Conservation (phyloP, 2,888 invertebrate species). For the Panopea generosa region DNA sequence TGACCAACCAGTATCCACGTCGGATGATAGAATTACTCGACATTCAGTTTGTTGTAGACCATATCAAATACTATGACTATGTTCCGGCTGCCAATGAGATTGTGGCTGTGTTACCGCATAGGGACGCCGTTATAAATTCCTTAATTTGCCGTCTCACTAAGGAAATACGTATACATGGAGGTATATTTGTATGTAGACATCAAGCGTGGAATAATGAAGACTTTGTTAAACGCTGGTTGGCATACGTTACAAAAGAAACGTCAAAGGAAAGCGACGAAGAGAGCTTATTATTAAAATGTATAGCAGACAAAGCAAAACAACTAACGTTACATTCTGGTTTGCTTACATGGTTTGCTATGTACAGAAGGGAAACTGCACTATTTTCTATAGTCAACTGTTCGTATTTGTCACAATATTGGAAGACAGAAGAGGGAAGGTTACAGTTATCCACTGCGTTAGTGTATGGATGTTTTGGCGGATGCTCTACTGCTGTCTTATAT, state of each 20-base stretch:
- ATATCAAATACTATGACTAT: neutral
- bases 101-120: neutral
- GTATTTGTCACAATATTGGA: neutral
- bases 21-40: neutral
- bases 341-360: too few relatives aligned
- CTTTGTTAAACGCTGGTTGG: neutral
- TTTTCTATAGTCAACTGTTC: too few relatives aligned
- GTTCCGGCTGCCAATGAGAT: neutral
- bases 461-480: too few relatives aligned
- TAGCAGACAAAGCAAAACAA: too few relatives aligned
- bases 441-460: neutral
- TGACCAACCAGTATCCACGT: neutral
- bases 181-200: neutral
- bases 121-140: neutral
- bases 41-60: neutral
- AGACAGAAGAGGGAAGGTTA: neutral
- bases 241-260: too few relatives aligned
- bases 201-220: neutral
- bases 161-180: too few relatives aligned
- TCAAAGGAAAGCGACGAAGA: too few relatives aligned
- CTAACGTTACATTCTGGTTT: too few relatives aligned
- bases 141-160: neutral
- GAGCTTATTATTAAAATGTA: too few relatives aligned
- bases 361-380: too few relatives aligned
- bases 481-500: too few relatives aligned